phyloP scores from a whole-genome alignment of 2,113 vertebrate genomes.

The Formicarius rufipectus region DNA sequence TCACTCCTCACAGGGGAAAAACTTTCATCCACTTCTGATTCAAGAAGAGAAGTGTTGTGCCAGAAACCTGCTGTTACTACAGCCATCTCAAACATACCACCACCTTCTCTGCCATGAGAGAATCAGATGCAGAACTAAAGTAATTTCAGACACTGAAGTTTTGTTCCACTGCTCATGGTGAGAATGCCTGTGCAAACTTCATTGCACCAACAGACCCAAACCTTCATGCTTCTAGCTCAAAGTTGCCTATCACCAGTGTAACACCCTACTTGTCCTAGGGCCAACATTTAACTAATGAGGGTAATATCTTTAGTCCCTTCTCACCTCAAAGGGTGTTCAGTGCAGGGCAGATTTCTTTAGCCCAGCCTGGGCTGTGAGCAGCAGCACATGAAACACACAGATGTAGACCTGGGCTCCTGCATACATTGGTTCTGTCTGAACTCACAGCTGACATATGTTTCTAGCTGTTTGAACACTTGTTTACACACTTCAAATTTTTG shows the following conservation, averaged over 20 bases:
- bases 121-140: neutral
- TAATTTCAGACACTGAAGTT: neutral
- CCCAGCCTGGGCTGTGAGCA: neutral
- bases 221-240: neutral
- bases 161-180: rapidly evolving
- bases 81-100: neutral
- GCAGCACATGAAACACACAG: rapidly evolving
- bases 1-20: neutral
- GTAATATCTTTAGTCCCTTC: neutral
- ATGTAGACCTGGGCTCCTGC: neutral
- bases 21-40: neutral
- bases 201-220: neutral
- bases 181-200: neutral
- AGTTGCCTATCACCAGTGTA: neutral
- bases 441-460: neutral
- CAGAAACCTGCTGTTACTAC: neutral
- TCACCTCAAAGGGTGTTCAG: neutral
- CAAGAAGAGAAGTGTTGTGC: neutral
- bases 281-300: neutral
- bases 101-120: neutral
- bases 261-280: rapidly evolving
- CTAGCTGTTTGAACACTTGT: neutral
- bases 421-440: neutral
- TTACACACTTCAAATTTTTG: neutral
- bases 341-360: neutral